Conservation (phyloP, 2,888 invertebrate species). For the Nymphalis c-album region DNA sequence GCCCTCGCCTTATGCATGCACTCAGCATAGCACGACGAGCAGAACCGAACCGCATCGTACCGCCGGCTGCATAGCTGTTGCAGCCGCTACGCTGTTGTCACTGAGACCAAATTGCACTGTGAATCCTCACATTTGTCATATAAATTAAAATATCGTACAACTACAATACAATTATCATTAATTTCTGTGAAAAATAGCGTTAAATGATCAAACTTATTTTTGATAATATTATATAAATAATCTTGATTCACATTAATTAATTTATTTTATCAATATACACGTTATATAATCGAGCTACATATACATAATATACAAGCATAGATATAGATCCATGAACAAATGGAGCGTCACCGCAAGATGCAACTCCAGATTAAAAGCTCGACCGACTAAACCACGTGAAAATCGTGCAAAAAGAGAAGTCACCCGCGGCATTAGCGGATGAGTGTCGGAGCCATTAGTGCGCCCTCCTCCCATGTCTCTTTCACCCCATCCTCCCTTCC, state of each 20-base stretch:
- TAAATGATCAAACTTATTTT: too few species aligned
- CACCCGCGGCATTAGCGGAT: conserved; percentile 82
- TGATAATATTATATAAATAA: too few species aligned
- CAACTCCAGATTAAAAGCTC: conserved; percentile 79
- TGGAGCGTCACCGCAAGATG: conserved; percentile 72
- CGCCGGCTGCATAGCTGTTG: conserved; percentile 9
- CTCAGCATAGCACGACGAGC: conserved; percentile 19
- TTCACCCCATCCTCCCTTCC: conserved; percentile 46
- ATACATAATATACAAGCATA: conserved; percentile 23
- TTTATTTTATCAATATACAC: not conserved
- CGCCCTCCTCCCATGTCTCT: conserved; percentile 51
- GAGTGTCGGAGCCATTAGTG: conserved; percentile 82
- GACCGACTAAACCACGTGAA: conserved; percentile 80
- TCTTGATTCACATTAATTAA: too few species aligned
- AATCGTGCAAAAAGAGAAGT: conserved; percentile 81
- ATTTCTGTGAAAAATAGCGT: too few species aligned
- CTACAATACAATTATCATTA: too few species aligned
- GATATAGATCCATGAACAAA: conserved; percentile 52
- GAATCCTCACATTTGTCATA: not conserved
- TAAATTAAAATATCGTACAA: not conserved
- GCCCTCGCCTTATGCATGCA: conserved; percentile 45
- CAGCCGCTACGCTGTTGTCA: not conserved
- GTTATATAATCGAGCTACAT: not conserved
- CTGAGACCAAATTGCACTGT: not conserved
- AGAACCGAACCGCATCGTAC: conserved; percentile 10